These are phyloP conservation scores for Hippocampus abdominalis DNA, from an alignment of 2,113 vertebrate species.

Conservation along the genomic window DNA sequence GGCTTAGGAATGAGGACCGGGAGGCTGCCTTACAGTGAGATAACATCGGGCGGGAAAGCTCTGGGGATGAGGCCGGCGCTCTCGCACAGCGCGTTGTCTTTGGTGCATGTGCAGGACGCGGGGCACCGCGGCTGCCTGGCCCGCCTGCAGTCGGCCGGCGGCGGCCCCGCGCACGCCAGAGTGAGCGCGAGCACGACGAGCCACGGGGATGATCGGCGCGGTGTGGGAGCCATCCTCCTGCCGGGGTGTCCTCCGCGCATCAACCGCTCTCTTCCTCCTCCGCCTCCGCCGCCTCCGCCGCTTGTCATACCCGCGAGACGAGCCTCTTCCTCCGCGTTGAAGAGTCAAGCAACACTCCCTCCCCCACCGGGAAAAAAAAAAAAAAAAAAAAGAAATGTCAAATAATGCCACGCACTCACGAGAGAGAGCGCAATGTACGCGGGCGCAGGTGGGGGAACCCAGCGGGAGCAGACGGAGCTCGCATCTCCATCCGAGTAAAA, in stretches of 20 bases:
- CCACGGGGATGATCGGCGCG: constrained; percentile 26
- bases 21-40: constrained; percentile 87
- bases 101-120: constrained; percentile 91
- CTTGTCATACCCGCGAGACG: background rate
- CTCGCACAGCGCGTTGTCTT: constrained; percentile 98
- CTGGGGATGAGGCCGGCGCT: constrained; percentile 89
- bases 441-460: constrained; percentile 66
- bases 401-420: constrained; percentile 31
- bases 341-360: constrained; percentile 1
- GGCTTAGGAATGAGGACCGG: background rate
- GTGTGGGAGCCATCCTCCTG: constrained; percentile 47
- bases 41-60: constrained; percentile 91
- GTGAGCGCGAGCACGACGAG: constrained; percentile 38
- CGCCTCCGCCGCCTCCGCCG: background rate
- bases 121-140: constrained; percentile 87
- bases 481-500: constrained; percentile 57
- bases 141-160: constrained; percentile 79
- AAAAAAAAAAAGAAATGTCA: background rate
- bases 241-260: background rate
- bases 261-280: background rate
- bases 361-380: too few relatives aligned
- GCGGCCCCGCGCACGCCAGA: constrained; percentile 43
- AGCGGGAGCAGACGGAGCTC: constrained; percentile 60
- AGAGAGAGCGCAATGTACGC: constrained; percentile 24
- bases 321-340: background rate